Evolutionary conservation across 2,888 invertebrate species (phyloP).

Genomic region (Seladonia tumulorum): DNA sequence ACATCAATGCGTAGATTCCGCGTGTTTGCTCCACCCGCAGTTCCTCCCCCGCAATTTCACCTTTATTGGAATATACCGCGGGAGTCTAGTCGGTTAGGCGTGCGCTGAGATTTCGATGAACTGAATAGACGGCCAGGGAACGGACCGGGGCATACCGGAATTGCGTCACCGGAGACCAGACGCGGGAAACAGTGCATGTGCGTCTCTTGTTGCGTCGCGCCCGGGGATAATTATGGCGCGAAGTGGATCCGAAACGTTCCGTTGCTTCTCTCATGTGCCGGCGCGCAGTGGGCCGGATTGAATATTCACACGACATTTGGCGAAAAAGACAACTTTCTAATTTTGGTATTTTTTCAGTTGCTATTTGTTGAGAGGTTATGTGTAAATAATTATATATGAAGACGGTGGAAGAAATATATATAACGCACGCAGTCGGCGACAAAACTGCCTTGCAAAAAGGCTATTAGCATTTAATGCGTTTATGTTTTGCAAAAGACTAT

Average conservation of each 20-base stretch:
- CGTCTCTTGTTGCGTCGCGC: slow-evolving; percentile 16
- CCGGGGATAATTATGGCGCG: slow-evolving; percentile 14
- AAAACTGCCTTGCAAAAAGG: too few relatives aligned
- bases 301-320: too few relatives aligned
- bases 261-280: background rate
- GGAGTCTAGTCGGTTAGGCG: slow-evolving; percentile 14
- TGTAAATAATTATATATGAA: too few relatives aligned
- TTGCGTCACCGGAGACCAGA: slow-evolving; percentile 9
- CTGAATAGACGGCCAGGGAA: slow-evolving; percentile 20
- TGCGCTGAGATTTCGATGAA: slow-evolving; percentile 29
- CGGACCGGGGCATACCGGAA: background rate
- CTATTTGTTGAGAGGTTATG: too few relatives aligned
- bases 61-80: slow-evolving; percentile 78
- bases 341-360: too few relatives aligned
- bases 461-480: too few relatives aligned
- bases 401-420: too few relatives aligned
- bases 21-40: slow-evolving; percentile 70
- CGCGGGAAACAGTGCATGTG: slow-evolving; percentile 12
- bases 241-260: background rate
- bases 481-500: too few relatives aligned
- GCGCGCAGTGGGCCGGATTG: too few relatives aligned
- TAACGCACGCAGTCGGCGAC: too few relatives aligned
- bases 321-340: too few relatives aligned
- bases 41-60: slow-evolving; percentile 77
- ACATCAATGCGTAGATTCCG: slow-evolving; percentile 79